A percentile compares a stretch with the other conserved stretches of the same genome.
Evolutionary conservation across 2,797 vertebrate genomes (phyloP).

Genomic region (Sphenodon punctatus): DNA sequence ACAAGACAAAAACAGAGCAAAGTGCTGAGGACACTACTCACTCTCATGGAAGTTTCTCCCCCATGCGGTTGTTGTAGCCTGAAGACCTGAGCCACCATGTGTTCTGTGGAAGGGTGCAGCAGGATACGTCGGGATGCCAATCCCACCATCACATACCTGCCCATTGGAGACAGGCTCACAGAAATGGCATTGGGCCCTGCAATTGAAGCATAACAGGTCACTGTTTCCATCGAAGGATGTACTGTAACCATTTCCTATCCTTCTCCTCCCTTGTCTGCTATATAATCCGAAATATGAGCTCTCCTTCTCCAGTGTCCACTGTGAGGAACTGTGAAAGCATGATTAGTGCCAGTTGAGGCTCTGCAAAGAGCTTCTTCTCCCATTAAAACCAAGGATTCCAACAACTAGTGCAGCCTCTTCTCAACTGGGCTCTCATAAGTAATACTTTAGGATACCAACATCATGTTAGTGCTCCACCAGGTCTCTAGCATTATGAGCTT

Average conservation of each 20-base stretch:
- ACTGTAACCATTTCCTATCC: not conserved
- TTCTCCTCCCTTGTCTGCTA: not conserved
- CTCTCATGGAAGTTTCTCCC: conserved; percentile 97
- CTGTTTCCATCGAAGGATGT: not conserved
- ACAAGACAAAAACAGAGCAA: not conserved
- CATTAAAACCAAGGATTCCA: not conserved
- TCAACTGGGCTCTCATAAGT: not conserved
- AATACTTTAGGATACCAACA: not conserved
- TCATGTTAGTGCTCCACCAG: not conserved
- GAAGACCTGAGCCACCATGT: conserved; percentile 99
- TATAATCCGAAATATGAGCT: not conserved
- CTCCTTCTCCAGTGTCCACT: not conserved
- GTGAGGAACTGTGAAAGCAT: not conserved
- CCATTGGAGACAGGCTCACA: conserved; percentile 96
- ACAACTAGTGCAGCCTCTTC: not conserved
- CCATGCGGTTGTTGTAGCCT: conserved; percentile 96
- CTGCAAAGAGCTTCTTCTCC: not conserved
- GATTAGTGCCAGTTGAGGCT: not conserved
- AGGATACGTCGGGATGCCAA: conserved; percentile 95
- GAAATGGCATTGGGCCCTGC: conserved; percentile 97
- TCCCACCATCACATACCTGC: conserved; percentile 97
- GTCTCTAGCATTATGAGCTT: not conserved
- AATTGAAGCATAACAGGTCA: conserved; percentile 30
- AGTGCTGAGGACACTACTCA: conserved; percentile 73
- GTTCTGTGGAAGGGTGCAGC: conserved; percentile 95